Percentiles rank a stretch among this genome's conserved stretches.
Conservation (phyloP, 2,888 invertebrate genomes). For the Eupelmus urozonus region DNA sequence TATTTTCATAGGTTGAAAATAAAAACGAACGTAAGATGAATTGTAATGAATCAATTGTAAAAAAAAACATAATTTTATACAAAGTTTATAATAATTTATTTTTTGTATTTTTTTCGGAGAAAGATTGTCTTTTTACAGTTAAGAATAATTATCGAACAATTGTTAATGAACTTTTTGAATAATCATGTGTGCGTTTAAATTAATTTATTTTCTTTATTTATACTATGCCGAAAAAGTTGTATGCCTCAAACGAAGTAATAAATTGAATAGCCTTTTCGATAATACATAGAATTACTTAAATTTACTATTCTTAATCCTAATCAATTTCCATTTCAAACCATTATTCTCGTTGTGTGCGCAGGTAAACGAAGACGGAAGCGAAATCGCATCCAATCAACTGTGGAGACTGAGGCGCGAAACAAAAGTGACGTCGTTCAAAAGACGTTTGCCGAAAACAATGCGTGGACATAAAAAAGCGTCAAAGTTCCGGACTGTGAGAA, state of each 20-base stretch:
- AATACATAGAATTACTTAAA: too few species aligned
- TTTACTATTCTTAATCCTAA: conserved; percentile 40
- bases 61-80: too few species aligned
- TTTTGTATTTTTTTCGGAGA: background rate
- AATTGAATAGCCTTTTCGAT: too few species aligned
- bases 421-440: conserved; percentile 61
- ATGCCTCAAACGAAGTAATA: too few species aligned
- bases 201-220: conserved; percentile 21
- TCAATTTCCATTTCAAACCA: conserved; percentile 60
- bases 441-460: conserved; percentile 67
- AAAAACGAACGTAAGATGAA: too few species aligned
- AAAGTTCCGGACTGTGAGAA: conserved; percentile 7
- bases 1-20: too few species aligned
- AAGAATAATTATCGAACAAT: background rate
- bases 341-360: conserved; percentile 68
- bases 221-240: background rate
- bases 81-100: background rate
- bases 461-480: conserved; percentile 63
- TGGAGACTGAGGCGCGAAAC: conserved; percentile 50
- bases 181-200: background rate
- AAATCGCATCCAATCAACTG: conserved; percentile 60
- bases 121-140: background rate
- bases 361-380: conserved; percentile 73
- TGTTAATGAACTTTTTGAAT: background rate
- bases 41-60: background rate